Evolutionary conservation across 2,888 invertebrate genomes (phyloP).

Genomic region (Drosophila stalkeri): DNA sequence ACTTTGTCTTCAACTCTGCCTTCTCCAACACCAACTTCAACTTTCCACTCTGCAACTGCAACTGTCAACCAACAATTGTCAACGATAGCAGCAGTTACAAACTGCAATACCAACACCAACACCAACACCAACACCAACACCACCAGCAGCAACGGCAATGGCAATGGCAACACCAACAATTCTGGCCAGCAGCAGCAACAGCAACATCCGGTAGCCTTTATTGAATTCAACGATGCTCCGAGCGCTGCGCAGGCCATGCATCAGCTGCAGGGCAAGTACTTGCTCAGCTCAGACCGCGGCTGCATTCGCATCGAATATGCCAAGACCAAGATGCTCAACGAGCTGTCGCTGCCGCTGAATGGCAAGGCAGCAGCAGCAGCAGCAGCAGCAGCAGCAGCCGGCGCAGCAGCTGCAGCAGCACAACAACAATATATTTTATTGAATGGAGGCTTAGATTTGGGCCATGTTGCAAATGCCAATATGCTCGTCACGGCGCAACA

Average conservation of each 20-base stretch:
- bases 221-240: conserved; percentile 97
- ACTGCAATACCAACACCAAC: conserved; percentile 40
- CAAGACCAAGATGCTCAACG: conserved; percentile 98
- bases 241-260: conserved; percentile 97
- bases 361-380: conserved; percentile 32
- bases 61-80: conserved; percentile 34
- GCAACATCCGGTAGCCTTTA: conserved; percentile 95
- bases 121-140: conserved; percentile 70
- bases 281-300: conserved; percentile 97
- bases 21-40: conserved; percentile 80
- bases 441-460: conserved; percentile 66
- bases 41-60: conserved; percentile 62
- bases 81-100: conserved; percentile 52
- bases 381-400: conserved; percentile 38
- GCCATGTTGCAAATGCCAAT: conserved; percentile 47
- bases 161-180: conserved; percentile 73
- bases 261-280: conserved; percentile 97
- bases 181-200: conserved; percentile 57
- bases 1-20: conserved; percentile 82
- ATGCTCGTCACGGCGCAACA: conserved; percentile 60
- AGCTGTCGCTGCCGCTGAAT: conserved; percentile 60
- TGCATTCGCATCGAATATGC: conserved; percentile 99
- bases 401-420: conserved; percentile 35
- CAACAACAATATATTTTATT: conserved; percentile 75
- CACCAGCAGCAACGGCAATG: conserved; percentile 79